Evolutionary conservation across 2,888 invertebrate genomes (phyloP), one percentile per base, ranked within the genome.

Genomic region (Eueremaeus valkanovi): DNA sequence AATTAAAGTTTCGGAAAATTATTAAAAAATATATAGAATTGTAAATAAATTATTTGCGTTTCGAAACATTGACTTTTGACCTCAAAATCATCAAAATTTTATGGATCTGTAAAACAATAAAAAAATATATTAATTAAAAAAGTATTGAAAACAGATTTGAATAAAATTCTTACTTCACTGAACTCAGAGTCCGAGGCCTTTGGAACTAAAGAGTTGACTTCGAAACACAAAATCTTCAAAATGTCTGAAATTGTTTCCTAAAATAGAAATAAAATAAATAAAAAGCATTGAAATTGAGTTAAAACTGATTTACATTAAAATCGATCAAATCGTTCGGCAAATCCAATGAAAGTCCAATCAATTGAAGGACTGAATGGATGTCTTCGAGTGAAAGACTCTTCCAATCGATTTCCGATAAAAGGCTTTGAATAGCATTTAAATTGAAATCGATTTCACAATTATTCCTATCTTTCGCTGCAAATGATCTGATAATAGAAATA

Each of bases 311-410:
- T 68, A 68, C 68, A 13, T 68, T 68, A 27, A 21, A 40, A 0
- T 36, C 24, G 16, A 27, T 40, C 13, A 42, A 24, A 68, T 68
- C 68, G 21, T 68, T 68, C 0, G 68, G 68, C 36, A 68, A 42
- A 68, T 68, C 42, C 68, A 68, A 11, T 24, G 42, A 68, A 16
- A 40, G 40, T n/a, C 68, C 21, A 27, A 68, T 40, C 42, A 68
- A 18, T 68, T 36, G 24, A 68, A 42, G 40, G 42, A 68, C 42
- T 42, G 18, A 8, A 68, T 68, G 24, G 24, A 68, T 42, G 9
- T 68, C 42, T 68, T 40, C 21, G 3, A 24, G 24, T 24, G 42
- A 21, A 3, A 68, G 68, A 3, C 27, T 40, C 42, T 68, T 40
- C 68, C 68, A 68, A 24, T 68, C 24, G 21, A 68, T 68, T 3